Conservation (phyloP, 2,797 vertebrate genomes). For the Xenops minutus region DNA sequence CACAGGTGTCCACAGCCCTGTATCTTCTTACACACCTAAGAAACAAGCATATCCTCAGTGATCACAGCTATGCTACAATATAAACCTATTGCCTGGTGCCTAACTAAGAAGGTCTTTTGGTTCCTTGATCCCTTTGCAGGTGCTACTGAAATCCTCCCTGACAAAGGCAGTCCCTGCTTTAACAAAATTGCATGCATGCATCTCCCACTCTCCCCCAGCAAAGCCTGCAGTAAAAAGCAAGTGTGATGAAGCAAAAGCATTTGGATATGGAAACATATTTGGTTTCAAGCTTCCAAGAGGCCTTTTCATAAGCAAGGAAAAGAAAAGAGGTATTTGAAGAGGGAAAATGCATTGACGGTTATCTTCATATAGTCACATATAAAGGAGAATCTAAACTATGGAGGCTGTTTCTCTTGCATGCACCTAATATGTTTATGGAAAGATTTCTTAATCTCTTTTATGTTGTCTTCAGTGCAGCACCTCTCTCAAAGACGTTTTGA, state of each 20-base stretch:
- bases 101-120: background rate
- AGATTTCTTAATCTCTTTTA: background rate
- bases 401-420: background rate
- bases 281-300: conserved; percentile 46
- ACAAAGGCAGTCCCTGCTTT: background rate
- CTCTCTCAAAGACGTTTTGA: background rate
- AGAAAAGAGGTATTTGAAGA: conserved; percentile 33
- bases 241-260: conserved; percentile 52
- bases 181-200: conserved; percentile 2
- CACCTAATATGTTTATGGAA: background rate
- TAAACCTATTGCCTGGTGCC: background rate
- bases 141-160: background rate
- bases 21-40: background rate
- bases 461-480: conserved; percentile 17
- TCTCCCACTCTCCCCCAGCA: background rate
- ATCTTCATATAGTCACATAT: background rate
- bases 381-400: background rate
- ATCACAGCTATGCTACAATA: background rate
- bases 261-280: conserved; percentile 31
- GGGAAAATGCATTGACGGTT: background rate
- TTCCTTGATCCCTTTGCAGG: background rate
- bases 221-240: conserved; percentile 39
- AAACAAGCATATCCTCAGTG: background rate
- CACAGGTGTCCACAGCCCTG: background rate
- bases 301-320: conserved; percentile 44